Base-by-base conservation (phyloP, 2,797 vertebrate species). In the Alouatta caraya region DNA sequence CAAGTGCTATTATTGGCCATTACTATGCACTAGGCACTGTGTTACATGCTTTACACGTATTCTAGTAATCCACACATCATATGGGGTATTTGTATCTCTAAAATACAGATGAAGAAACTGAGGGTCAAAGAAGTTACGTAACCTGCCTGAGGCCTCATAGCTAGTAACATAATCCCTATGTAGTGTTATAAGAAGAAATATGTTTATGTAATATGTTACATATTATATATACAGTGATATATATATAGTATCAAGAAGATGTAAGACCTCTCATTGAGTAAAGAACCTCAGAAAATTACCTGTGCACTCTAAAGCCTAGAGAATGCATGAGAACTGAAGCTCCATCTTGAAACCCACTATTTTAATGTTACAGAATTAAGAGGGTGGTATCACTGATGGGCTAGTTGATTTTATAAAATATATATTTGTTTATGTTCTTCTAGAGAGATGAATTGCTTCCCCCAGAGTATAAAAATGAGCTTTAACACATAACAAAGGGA, bases 401-500 rank as follows among this genome's bases (percentile, higher is more conserved):
- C 4, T 14, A 10, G 44, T 61, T 85, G 15, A 55, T 61, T 94
- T 28, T 46, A 64, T 17, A 13, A 17, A 21, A 55, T 87, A 81
- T 9, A 4, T 48, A 33, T 72, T 64, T 83, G 28, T 42, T 88
- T 92, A 4, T 67, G 93, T n/a, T 89, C 2, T 89, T 87, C 44
- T 30, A 87, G 33, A 87, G n/a, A 72, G 24, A 42, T 37, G 30
- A 80, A 33, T 72, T 26, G 76, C 46, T 90, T 89, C 55, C 52
- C 55, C 55, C 8, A 44, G n/a, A 52, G 52, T 70, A 93, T 83
- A 90, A 93, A 96, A 96, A 88, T 92, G 67, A 94, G 83, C 21
- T 95, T 82, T 80, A 93, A 83, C 57, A 88, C 48, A 7, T 76
- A 81, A 84, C 94, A 94, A 94, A 95, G 50, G 52, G 81, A 93